Base-by-base conservation (phyloP, 53 echinoderm and acorn worm genomes). In the Henricia sp. region DNA sequence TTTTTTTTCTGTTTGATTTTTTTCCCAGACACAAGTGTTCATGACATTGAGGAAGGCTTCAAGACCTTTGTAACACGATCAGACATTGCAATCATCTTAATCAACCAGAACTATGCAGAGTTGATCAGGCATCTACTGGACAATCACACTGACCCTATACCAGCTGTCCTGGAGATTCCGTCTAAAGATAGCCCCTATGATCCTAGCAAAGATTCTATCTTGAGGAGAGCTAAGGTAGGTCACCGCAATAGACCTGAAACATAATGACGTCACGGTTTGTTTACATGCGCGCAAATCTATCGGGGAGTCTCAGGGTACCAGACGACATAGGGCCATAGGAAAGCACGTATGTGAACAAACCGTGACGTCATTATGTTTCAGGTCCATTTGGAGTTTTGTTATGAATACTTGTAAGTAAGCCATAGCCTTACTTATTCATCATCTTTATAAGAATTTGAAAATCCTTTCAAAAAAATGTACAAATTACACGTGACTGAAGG, bases 101-200 rank as follows among this genome's bases (percentile, higher is more conserved):
- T 96, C 77, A 96, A 96, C 48, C 96, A 96, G 86, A 96, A 94
- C 87, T 90, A 89, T 68, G 96, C 96, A 12, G 96, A 96, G 77
- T 83, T 94, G 8, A 96, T 96, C 36, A 83, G 96, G 32, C 96
- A 96, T 63, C 85, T 94, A 1, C 71, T 96, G 26, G 96, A 96
- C 50, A 94, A 75, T 54, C 96, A 96, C 72, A 82, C 88, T 2
- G 71, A 90, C 36, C 94, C 96, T 21, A 87, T 94, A 40, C 96
- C 96, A 24, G 92, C 96, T 10, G 88, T 96, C 0, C 77, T 96
- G 3, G 96, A 96, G 86, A 96, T 96, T 38, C 96, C 96, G 8
- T 94, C 96, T 41, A 96, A 96, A 52, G 96, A 96, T 48, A 94
- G 96, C 66, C 96, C 96, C 28, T 96, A 96, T 88, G 96, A 96